These are phyloP conservation scores for Capitella teleta DNA, from an alignment of 1,140 invertebrate genomes.

Conservation along the genomic window DNA sequence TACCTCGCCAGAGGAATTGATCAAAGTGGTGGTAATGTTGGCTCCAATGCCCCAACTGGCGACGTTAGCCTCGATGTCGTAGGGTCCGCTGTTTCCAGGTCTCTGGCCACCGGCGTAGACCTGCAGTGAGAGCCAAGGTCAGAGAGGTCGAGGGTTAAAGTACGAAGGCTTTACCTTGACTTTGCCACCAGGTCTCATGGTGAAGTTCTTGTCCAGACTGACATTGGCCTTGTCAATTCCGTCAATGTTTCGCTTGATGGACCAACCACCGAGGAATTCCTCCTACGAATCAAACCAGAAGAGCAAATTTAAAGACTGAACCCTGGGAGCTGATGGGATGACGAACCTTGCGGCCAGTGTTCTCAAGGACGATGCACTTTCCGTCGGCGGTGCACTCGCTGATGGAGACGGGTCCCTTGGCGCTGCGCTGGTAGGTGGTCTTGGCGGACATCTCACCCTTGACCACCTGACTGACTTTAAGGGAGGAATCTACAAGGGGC, in stretches of 20 bases:
- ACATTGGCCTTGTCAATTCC: constrained; percentile 12
- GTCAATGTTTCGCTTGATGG: constrained; percentile 24
- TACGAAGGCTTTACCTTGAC: constrained; percentile 7
- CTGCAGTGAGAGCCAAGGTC: too few species aligned
- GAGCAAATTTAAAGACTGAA: too few species aligned
- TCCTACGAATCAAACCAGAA: too few species aligned
- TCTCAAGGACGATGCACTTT: constrained; percentile 12
- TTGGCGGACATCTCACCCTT: constrained; percentile 16
- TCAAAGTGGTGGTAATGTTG: constrained; percentile 34
- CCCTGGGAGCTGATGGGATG: not conserved
- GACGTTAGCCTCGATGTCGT: constrained; percentile 12
- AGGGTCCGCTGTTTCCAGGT: not conserved
- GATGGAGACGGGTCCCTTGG: constrained; percentile 14
- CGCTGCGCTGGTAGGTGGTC: constrained; percentile 14
- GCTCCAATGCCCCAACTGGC: constrained; percentile 35
- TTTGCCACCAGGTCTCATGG: constrained; percentile 4
- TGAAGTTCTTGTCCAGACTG: constrained; percentile 3
- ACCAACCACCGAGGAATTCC: constrained; percentile 26
- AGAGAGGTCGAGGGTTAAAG: too few species aligned
- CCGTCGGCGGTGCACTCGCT: constrained; percentile 13
- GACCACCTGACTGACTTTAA: constrained; percentile 13
- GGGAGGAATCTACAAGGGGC: constrained; percentile 6
- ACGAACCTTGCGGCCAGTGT: constrained; percentile 14
- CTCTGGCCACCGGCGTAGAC: too few species aligned
- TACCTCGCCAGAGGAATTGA: too few species aligned